Evolutionary conservation across 2,797 vertebrate species (phyloP), one percentile per base, ranked within the genome.

Genomic region (Huso huso): DNA sequence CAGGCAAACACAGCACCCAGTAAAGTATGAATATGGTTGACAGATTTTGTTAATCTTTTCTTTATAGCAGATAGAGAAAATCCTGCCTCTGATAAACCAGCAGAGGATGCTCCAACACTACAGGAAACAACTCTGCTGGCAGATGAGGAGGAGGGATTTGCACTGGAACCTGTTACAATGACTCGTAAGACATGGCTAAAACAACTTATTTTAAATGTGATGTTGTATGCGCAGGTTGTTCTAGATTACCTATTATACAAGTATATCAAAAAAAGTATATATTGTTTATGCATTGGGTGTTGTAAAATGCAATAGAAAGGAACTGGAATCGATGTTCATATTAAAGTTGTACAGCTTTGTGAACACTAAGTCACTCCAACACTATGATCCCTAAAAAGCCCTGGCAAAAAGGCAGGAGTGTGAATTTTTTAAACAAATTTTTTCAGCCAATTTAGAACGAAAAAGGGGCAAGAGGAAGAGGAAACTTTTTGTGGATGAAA

Each of bases 151-250:
- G 70, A 76, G 48, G 82, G 76, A 51, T 90, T 89, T 52, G 66
- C 83, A n/a, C 86, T 90, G 23, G 82, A 85, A 51, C 89, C 88
- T 10, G 83, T 90, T 61, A 37, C 74, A 6, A 51, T 77, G 71
- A 84, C 84, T 48, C 62, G 89, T 90, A 86, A 71, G 72, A 73
- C 10, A 64, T 37, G 23, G 23, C 23, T 37, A 37, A 37, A 37
- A 3, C 23, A 37, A 4, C 23, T 37, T 37, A 37, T 37, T 37
- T 37, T 37, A n/a, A 58, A 58, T 12, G 6, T 6, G 11, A 58
- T 7, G 52, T 9, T 6, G 37, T 51, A 11, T 48, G 48, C n/a
- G 7, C 61, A 64, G 51, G 5, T 52, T 68, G 6, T 10, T 64
- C 61, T n/a, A 58, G 50, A 62, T 73, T 37, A 37, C 49, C 51